Conservation (phyloP, 2,113 vertebrate species). For the Onychostoma macrolepis region DNA sequence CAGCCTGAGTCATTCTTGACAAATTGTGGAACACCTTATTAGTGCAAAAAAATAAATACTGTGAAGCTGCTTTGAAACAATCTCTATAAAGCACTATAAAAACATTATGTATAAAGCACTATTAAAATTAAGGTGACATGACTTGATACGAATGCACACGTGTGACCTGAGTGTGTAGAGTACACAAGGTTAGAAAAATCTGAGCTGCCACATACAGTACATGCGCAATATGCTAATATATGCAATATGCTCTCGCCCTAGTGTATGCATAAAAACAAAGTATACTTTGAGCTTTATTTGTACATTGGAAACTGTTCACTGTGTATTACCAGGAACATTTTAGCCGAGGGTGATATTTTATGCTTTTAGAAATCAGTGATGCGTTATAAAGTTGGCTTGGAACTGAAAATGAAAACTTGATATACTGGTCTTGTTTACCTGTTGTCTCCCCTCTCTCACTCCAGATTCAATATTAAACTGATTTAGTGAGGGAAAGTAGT, state of each 20-base stretch:
- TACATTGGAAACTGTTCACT: neutral
- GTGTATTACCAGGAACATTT: neutral
- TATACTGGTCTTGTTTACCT: slow-evolving; percentile 9
- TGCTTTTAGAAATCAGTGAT: slow-evolving; percentile 22
- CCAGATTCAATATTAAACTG: slow-evolving; percentile 18
- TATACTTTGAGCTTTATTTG: neutral
- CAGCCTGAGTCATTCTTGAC: too few relatives aligned
- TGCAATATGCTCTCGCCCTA: neutral
- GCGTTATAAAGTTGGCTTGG: slow-evolving; percentile 5
- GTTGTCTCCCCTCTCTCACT: neutral
- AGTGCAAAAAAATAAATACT: neutral
- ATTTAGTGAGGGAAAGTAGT: neutral
- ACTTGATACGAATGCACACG: neutral
- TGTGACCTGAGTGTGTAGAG: neutral
- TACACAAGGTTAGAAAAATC: neutral
- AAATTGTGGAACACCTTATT: neutral
- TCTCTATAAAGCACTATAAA: neutral
- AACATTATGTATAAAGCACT: too few relatives aligned
- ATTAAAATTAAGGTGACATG: neutral
- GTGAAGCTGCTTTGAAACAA: neutral
- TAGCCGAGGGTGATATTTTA: neutral
- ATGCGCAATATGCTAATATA: neutral
- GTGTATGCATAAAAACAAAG: neutral
- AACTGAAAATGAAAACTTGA: neutral
- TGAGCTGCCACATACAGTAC: neutral